Evolutionary conservation across 2,888 invertebrate genomes (phyloP), one percentile per base, ranked within the genome.

Genomic region (Spialia ferax): DNA sequence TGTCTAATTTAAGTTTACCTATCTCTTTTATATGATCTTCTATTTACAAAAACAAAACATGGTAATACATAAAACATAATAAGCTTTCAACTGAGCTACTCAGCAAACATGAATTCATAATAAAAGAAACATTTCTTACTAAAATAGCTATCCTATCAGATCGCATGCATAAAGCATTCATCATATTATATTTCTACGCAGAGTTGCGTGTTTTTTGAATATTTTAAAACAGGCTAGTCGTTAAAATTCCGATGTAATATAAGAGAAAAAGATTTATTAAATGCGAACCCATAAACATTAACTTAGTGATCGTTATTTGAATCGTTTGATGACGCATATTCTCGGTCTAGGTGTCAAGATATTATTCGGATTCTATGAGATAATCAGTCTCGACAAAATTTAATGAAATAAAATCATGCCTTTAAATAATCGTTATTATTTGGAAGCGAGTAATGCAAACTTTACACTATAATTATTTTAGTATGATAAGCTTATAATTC

Each of bases 141-240:
- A 32, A 63, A 63, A 63, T 63, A 63, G 45, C 55, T 23, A 48
- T 63, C 55, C 63, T 56, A 63, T 56, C 63, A 63, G 63, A 56
- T 55, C 45, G 63, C 26, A 55, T 38, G 63, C 63, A 20, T 48
- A 48, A 48, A 20, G 15, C 64, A 56, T 64, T 57, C 57, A 35
- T 64, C 56, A 29, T 55, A 63, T 50, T 64, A 57, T 57, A 64
- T 64, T 64, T 57, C 35, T 45, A 45, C 55, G 15, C 15, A 48
- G 22, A 64, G 57, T 64, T 57, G 64, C 35, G 32, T 64, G 48
- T 57, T 64, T 64, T n/a, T 48, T 50, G 56, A 64, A 45, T 45
- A 45, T 64, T 64, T 57, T 48, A 63, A 45, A 57, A 23, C 38
- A 20, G 5, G 64, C 22, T 35, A 22, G 13, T 64, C 57, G 57